phyloP scores from a whole-genome alignment of 2,797 vertebrate genomes.

The Sternarchorhynchus goeldii region DNA sequence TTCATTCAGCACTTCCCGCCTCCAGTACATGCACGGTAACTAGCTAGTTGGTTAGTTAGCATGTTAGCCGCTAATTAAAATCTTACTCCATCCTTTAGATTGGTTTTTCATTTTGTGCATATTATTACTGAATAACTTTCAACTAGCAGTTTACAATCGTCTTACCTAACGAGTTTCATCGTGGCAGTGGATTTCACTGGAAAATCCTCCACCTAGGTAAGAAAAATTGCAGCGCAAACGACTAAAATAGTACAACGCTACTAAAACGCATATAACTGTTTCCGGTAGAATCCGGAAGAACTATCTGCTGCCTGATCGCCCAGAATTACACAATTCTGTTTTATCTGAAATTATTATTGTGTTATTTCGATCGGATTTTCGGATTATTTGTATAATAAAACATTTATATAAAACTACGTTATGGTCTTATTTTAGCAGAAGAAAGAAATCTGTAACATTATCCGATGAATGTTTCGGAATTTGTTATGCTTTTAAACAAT shows the following conservation, averaged over 20 bases:
- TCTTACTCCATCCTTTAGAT: slow-evolving; percentile 67
- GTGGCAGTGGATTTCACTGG: slow-evolving; percentile 59
- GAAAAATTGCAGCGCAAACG: slow-evolving; percentile 71
- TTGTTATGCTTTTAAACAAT: background rate
- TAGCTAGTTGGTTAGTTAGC: slow-evolving; percentile 9
- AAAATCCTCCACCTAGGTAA: slow-evolving; percentile 69
- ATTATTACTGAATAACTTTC: rapidly evolving
- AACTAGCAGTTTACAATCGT: rapidly evolving
- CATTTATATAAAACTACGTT: too few species aligned
- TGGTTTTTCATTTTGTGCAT: rapidly evolving
- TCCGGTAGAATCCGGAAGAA: slow-evolving; percentile 44
- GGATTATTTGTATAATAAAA: too few species aligned
- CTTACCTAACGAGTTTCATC: slow-evolving; percentile 82
- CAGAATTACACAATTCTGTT: too few species aligned
- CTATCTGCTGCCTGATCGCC: background rate
- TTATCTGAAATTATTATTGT: too few species aligned
- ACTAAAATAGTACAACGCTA: slow-evolving; percentile 62
- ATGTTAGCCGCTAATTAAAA: slow-evolving; percentile 46
- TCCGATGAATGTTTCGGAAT: background rate
- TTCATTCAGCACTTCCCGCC: slow-evolving; percentile 73
- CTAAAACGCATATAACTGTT: slow-evolving; percentile 41
- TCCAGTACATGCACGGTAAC: slow-evolving; percentile 25
- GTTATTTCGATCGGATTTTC: too few species aligned
- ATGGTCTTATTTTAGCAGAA: too few species aligned
- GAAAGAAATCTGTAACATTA: too few species aligned